These are phyloP conservation scores for Cariama cristata DNA, from an alignment of 2,113 vertebrate species.

Conservation along the genomic window DNA sequence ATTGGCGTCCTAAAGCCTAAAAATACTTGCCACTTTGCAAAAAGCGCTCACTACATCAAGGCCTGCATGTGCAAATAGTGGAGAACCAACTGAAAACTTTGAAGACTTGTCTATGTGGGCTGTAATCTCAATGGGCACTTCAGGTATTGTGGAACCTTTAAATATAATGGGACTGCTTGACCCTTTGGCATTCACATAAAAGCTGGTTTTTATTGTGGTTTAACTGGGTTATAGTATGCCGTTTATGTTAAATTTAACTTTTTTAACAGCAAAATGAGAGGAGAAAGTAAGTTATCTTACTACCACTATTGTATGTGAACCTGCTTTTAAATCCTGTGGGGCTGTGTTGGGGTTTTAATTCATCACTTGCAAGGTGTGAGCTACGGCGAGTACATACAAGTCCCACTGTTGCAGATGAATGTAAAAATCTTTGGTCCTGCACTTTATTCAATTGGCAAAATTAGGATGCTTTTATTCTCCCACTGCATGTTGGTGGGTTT, in stretches of 20 bases:
- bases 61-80: not conserved
- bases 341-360: not conserved
- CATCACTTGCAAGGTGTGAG: not conserved
- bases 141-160: not conserved
- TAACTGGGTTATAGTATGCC: not conserved
- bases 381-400: rapidly evolving
- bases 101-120: not conserved
- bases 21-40: not conserved
- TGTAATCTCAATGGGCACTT: not conserved
- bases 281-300: not conserved
- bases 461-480: not conserved
- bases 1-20: not conserved
- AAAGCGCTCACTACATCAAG: not conserved
- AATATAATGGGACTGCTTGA: not conserved
- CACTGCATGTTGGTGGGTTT: not conserved
- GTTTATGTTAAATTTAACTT: not conserved
- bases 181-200: not conserved
- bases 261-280: not conserved
- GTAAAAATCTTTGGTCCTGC: not conserved
- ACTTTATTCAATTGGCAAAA: not conserved
- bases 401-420: rapidly evolving
- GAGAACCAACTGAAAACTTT: not conserved
- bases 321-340: not conserved
- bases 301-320: not conserved
- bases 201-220: not conserved